Evolutionary conservation across 30 jellyfish, hydroid and myxozoan species (phyloP).

Genomic region (Hydractinia symbiolongicarpus): DNA sequence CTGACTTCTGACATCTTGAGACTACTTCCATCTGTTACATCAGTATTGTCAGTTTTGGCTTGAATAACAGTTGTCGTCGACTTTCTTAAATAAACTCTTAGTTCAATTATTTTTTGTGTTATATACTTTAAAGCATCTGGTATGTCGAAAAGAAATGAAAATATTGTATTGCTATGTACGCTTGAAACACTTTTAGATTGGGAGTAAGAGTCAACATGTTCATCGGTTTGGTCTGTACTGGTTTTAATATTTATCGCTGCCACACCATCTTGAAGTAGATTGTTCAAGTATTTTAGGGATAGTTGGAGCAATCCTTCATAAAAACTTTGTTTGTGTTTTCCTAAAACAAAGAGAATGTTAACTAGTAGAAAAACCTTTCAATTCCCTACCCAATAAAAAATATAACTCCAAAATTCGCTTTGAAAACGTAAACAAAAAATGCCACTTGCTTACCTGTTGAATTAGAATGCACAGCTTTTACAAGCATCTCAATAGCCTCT

Average conservation of each 20-base stretch:
- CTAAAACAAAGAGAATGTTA: conserved; percentile 18
- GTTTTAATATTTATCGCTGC: conserved; percentile 35
- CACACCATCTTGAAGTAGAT: conserved; percentile 67
- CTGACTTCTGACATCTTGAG: no score
- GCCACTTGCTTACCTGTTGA: conserved; percentile 12
- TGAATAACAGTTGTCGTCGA: background rate
- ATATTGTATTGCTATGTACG: background rate
- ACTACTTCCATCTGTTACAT: no score
- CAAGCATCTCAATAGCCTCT: conserved; percentile 60
- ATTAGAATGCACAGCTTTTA: conserved; percentile 14
- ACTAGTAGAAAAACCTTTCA: background rate
- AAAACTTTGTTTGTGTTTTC: conserved; percentile 75
- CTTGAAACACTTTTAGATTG: background rate
- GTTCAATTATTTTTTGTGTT: conserved; percentile 42
- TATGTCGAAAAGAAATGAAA: conserved; percentile 53
- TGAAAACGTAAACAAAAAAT: background rate
- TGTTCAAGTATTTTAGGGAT: conserved; percentile 54
- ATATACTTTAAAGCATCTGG: conserved; percentile 60
- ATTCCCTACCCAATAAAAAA: no score
- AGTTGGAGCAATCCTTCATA: conserved; percentile 61
- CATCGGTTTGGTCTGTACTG: background rate
- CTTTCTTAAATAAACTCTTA: conserved; percentile 26
- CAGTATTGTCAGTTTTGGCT: no score
- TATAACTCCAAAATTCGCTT: background rate
- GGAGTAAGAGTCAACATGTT: background rate